These are phyloP conservation scores for Dreissena polymorpha DNA, from an alignment of 1,140 invertebrate genomes.

Conservation along the genomic window DNA sequence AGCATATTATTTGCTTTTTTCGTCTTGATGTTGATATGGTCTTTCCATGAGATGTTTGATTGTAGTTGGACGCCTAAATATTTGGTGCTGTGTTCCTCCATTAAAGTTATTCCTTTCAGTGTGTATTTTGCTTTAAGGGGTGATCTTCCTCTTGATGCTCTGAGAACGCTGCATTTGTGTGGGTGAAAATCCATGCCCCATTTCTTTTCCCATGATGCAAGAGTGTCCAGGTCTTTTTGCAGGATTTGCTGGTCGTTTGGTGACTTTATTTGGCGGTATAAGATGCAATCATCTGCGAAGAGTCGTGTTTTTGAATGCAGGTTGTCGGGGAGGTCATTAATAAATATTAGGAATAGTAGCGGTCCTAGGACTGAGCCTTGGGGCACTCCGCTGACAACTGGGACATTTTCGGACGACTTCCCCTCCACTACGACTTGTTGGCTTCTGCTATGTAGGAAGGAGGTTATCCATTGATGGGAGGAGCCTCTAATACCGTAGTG, in stretches of 20 bases:
- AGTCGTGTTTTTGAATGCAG: background rate
- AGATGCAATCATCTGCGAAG: background rate
- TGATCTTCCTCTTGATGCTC: background rate
- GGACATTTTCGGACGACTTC: slow-evolving; percentile 15
- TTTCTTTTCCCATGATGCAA: background rate
- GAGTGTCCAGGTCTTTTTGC: background rate
- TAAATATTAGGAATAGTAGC: background rate
- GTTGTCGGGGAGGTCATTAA: background rate
- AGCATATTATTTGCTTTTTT: slow-evolving; percentile 4
- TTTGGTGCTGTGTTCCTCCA: background rate
- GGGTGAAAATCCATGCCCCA: slow-evolving; percentile 17
- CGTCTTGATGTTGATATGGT: background rate
- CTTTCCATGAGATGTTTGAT: background rate
- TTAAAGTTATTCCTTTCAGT: background rate
- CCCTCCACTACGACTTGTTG: slow-evolving; percentile 27
- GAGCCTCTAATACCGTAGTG: background rate
- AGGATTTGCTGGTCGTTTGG: background rate
- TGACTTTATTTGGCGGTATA: background rate
- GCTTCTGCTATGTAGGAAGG: slow-evolving; percentile 1
- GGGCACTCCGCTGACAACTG: slow-evolving; percentile 25
- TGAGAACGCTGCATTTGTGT: background rate
- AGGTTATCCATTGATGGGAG: background rate
- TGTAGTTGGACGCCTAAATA: background rate
- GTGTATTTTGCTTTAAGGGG: background rate
- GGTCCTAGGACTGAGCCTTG: slow-evolving; percentile 14